Percentiles rank a stretch among this genome's conserved stretches.
These are phyloP conservation scores for Amblyopsis rosae DNA, from an alignment of 2,113 vertebrate species.

Conservation along the genomic window DNA sequence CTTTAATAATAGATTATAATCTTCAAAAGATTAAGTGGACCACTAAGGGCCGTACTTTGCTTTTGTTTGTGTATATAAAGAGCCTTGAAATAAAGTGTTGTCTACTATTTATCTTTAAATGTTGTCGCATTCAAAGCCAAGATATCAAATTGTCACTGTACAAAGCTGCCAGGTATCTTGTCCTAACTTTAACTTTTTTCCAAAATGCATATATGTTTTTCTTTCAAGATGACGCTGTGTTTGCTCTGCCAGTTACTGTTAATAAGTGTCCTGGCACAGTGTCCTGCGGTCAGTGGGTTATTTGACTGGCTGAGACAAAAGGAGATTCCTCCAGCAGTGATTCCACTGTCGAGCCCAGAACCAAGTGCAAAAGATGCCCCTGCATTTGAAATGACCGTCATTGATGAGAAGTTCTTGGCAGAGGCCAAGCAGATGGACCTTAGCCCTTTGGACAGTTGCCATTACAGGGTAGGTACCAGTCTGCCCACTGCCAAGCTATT, in stretches of 20 bases:
- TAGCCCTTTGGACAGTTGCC: conserved; percentile 66
- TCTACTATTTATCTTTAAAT: no score
- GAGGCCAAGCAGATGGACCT: conserved; percentile 65
- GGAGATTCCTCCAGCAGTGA: conserved; percentile 1
- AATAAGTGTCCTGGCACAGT: conserved; percentile 34
- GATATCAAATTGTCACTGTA: no score
- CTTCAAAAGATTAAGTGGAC: no score
- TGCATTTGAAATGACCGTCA: conserved; percentile 64
- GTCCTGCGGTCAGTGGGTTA: conserved; percentile 49
- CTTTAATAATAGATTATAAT: no score
- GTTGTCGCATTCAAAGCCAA: no score
- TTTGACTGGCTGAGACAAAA: conserved; percentile 74
- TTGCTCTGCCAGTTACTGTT: conserved; percentile 35
- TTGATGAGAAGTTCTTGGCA: conserved; percentile 68
- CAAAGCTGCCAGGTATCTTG: no score
- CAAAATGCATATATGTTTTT: neutral
- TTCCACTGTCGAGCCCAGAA: neutral
- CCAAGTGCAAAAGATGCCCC: conserved; percentile 18
- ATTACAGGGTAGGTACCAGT: conserved; percentile 45
- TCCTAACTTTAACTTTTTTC: no score
- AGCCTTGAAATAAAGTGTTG: no score
- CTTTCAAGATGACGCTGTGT: conserved; percentile 43
- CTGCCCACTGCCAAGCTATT: neutral
- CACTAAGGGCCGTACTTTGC: no score
- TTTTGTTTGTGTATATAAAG: no score